A percentile compares a stretch with the other conserved stretches of the same genome.
phyloP scores from a whole-genome alignment of 1,140 invertebrate genomes.

The Polypedilum vanderplanki region DNA sequence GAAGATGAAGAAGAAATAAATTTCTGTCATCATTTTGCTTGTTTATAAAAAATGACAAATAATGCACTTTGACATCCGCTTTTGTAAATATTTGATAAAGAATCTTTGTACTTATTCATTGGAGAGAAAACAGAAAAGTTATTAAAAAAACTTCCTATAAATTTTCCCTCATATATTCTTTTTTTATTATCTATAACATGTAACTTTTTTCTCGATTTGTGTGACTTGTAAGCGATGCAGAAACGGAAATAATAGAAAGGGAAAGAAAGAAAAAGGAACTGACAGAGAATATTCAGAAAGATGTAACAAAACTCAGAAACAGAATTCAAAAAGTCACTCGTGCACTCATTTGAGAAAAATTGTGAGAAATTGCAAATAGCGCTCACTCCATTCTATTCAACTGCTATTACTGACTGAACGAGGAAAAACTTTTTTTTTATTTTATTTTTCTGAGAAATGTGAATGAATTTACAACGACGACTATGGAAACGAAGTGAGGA shows the following conservation, averaged over 20 bases:
- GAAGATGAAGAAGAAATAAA: neutral
- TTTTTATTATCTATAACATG: conserved; percentile 9
- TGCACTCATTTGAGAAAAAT: conserved; percentile 27
- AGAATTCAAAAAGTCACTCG: conserved; percentile 24
- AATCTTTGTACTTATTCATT: neutral
- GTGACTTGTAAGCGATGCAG: neutral
- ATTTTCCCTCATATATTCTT: neutral
- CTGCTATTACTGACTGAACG: neutral
- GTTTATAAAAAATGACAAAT: conserved; percentile 19
- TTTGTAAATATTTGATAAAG: conserved; percentile 25
- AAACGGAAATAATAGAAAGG: conserved; percentile 18
- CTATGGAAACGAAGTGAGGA: no score
- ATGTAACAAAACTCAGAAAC: conserved; percentile 2
- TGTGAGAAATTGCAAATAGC: neutral
- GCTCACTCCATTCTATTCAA: neutral
- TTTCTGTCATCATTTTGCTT: neutral
- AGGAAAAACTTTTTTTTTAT: neutral
- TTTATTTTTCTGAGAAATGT: no score
- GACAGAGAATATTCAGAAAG: neutral
- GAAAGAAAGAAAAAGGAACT: neutral
- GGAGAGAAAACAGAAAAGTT: neutral
- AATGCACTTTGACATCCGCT: conserved; percentile 21
- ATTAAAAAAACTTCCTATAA: conserved; percentile 25
- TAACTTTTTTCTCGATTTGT: neutral
- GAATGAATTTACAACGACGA: no score